Base-by-base conservation (phyloP, 2,888 invertebrate species). In the Orthosia cruda region DNA sequence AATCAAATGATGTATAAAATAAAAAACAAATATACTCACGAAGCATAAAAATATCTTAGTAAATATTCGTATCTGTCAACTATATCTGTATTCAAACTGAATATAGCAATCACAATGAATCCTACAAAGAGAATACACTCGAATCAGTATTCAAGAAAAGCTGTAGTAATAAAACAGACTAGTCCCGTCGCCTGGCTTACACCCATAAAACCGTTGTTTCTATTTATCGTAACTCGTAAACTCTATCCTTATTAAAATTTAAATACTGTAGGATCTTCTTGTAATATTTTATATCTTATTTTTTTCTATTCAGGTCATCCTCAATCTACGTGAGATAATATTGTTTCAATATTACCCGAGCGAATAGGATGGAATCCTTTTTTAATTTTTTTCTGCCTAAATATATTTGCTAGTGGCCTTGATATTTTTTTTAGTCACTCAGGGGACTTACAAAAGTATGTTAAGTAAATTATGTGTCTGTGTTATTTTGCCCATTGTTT, bases 101-200 rank as follows among this genome's bases (percentile, higher is more conserved):
- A 74, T 73, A 58, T 61, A 74, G 63, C 50, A 71, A 61, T 71
- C 72, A 71, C 63, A 84, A 75, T 75, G 76, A 81, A 75, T 55
- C 71, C 64, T 49, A 49, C 50, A 49, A 69, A 74, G 66, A 74
- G 68, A 77, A 72, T 65, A 75, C 58, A 70, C 63, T 75, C 40
- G 55, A 74, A 77, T 87, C 77, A 81, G 83, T 83, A 87, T 85
- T 85, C 85, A 76, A 75, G 81, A 73, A 74, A 71, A 87, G 72
- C 66, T 52, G 47, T 50, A 20, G 67, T 65, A 74, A 86, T 87
- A 87, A 85, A 85, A 74, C 69, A 47, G 71, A 49, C 75, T 68
- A 67, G 64, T 66, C 73, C 61, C 50, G 70, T 78, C 69, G 80
- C 65, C 50, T 58, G 70, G 16, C 73, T 72, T 69, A 74, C 64